A percentile compares a stretch with the other conserved stretches of the same genome.
phyloP scores from a whole-genome alignment of 1,140 invertebrate genomes.

The Trypoxylus dichotomus region DNA sequence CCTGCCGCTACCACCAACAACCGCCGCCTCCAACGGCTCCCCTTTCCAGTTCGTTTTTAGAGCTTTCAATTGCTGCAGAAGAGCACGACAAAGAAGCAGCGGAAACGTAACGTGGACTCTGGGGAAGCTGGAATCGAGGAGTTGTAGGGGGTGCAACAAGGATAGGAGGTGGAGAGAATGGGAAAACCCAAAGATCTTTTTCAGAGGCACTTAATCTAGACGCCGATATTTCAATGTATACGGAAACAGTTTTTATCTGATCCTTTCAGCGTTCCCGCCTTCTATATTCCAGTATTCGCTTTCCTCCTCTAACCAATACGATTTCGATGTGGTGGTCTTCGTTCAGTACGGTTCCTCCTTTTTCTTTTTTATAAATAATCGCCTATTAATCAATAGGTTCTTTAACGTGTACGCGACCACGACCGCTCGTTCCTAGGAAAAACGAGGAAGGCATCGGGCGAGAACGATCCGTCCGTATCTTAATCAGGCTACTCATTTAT shows the following conservation, averaged over 20 bases:
- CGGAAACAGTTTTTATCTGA: slow-evolving; percentile 22
- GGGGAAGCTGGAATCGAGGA: neutral
- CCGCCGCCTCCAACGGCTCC: neutral
- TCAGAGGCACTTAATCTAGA: slow-evolving; percentile 18
- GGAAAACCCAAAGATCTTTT: slow-evolving; percentile 15
- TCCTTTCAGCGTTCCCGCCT: neutral
- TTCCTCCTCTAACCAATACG: neutral
- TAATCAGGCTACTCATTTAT: slow-evolving; percentile 17
- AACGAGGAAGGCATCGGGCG: neutral
- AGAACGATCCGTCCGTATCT: neutral
- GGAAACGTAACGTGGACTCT: neutral
- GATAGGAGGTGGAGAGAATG: too few relatives aligned
- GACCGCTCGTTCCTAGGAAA: neutral
- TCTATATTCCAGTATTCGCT: neutral
- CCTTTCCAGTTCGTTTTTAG: neutral
- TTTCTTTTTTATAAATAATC: slow-evolving; percentile 23
- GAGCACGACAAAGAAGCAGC: neutral
- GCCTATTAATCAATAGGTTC: slow-evolving; percentile 23
- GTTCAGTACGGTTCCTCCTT: neutral
- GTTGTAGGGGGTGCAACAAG: neutral
- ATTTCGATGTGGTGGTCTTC: neutral
- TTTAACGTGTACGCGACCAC: neutral
- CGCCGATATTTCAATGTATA: slow-evolving; percentile 24
- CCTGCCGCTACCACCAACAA: neutral
- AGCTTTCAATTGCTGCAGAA: neutral